phyloP scores from a whole-genome alignment of 2,888 invertebrate species.

The Perithous albicinctus region DNA sequence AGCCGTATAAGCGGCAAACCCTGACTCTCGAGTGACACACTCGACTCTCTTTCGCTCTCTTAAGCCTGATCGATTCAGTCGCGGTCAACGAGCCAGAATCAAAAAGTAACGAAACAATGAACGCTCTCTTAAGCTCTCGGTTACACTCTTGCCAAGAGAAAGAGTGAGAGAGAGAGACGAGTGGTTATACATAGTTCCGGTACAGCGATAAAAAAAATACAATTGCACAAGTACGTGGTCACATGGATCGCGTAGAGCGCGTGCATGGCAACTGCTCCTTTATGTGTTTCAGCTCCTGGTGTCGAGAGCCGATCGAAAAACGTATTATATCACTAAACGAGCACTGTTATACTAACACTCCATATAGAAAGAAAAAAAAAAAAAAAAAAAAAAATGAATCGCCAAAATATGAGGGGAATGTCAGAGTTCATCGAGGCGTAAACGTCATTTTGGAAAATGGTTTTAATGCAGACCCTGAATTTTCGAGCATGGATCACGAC shows the following conservation, averaged over 20 bases:
- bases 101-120: slow-evolving; percentile 59
- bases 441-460: slow-evolving; percentile 70
- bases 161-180: neutral
- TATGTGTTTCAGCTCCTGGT: slow-evolving; percentile 46
- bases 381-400: slow-evolving; percentile 43
- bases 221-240: slow-evolving; percentile 44
- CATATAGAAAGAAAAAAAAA: slow-evolving; percentile 9
- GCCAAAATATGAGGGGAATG: slow-evolving; percentile 58
- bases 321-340: slow-evolving; percentile 37
- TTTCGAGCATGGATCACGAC: slow-evolving; percentile 33
- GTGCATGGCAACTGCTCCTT: slow-evolving; percentile 68
- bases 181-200: slow-evolving; percentile 23
- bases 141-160: slow-evolving; percentile 46
- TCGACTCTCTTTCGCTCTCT: slow-evolving; percentile 56
- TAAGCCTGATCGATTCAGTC: slow-evolving; percentile 32
- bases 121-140: slow-evolving; percentile 45
- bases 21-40: slow-evolving; percentile 65
- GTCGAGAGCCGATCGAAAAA: slow-evolving; percentile 56
- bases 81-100: slow-evolving; percentile 50
- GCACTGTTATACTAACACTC: slow-evolving; percentile 1
- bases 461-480: slow-evolving; percentile 48
- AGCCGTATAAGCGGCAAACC: slow-evolving; percentile 74
- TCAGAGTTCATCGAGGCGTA: slow-evolving; percentile 65
- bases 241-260: slow-evolving; percentile 48
- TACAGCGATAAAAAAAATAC: slow-evolving; percentile 37